These are phyloP conservation scores for Drosophila dunni DNA, from an alignment of 1,140 invertebrate species.

Conservation along the genomic window DNA sequence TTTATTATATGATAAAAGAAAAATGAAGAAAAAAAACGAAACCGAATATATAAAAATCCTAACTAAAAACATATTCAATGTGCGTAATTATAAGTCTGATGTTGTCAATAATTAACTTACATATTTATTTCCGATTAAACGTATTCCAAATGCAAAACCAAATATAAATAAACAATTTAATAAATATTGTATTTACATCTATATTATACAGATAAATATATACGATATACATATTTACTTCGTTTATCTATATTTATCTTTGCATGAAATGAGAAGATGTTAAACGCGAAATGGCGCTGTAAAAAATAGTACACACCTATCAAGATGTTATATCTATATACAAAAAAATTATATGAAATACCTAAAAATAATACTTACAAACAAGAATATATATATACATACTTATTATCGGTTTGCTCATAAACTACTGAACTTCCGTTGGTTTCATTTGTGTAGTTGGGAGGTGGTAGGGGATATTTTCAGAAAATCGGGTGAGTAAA, in stretches of 20 bases:
- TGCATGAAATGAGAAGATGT: constrained; percentile 26
- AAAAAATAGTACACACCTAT: constrained; percentile 32
- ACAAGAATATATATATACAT: constrained; percentile 62
- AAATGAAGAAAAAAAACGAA: constrained; percentile 22
- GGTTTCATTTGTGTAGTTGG: constrained; percentile 31
- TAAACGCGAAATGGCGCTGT: constrained; percentile 28
- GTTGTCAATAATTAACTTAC: constrained; percentile 77
- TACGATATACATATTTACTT: constrained; percentile 59
- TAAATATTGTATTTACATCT: constrained; percentile 31
- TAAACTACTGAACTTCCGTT: constrained; percentile 42
- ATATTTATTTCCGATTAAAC: constrained; percentile 59
- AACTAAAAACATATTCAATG: constrained; percentile 69
- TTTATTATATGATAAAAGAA: constrained; percentile 12
- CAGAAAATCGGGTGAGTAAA: not conserved
- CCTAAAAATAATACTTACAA: constrained; percentile 47
- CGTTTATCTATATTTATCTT: constrained; percentile 53
- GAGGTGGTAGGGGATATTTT: not conserved
- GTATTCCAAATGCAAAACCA: constrained; percentile 46
- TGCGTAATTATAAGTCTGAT: constrained; percentile 84
- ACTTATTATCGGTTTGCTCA: constrained; percentile 77
- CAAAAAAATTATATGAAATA: constrained; percentile 54
- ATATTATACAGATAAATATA: constrained; percentile 36
- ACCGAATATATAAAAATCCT: constrained; percentile 29
- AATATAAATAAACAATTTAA: constrained; percentile 5
- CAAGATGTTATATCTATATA: constrained; percentile 65